Evolutionary conservation across 2,888 invertebrate species (phyloP).

Genomic region (Lasioglossum villosulum): DNA sequence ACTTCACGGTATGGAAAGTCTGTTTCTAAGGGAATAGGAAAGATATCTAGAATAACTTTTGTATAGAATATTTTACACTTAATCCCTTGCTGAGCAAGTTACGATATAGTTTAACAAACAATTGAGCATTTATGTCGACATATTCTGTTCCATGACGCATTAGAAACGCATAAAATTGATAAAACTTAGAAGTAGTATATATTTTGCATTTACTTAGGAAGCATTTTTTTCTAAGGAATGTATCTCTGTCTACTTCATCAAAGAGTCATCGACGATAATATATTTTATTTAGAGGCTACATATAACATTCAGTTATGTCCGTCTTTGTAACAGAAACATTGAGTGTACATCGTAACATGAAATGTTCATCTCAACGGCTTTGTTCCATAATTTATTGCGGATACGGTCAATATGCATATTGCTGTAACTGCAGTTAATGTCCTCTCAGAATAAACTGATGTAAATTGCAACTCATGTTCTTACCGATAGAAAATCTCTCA

Average conservation of each 20-base stretch:
- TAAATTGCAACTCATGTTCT: slow-evolving; percentile 19
- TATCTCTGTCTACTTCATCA: not conserved
- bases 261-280: not conserved
- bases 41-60: slow-evolving; percentile 15
- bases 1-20: not conserved
- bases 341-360: slow-evolving; percentile 48
- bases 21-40: not conserved
- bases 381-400: slow-evolving; percentile 53
- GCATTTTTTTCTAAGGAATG: not conserved
- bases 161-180: not conserved
- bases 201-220: not conserved
- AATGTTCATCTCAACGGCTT: slow-evolving; percentile 64
- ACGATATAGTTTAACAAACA: not conserved
- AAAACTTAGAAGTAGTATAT: not conserved
- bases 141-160: not conserved
- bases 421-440: slow-evolving; percentile 42
- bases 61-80: slow-evolving; percentile 28
- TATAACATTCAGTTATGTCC: slow-evolving; percentile 20
- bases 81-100: slow-evolving; percentile 11
- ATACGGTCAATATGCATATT: slow-evolving; percentile 31
- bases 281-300: slow-evolving; percentile 1
- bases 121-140: slow-evolving; percentile 24
- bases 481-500: not conserved
- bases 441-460: slow-evolving; percentile 44
- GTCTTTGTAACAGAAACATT: slow-evolving; percentile 42